These are phyloP conservation scores for Prinia subflava DNA, from an alignment of 2,113 vertebrate genomes.

Conservation along the genomic window DNA sequence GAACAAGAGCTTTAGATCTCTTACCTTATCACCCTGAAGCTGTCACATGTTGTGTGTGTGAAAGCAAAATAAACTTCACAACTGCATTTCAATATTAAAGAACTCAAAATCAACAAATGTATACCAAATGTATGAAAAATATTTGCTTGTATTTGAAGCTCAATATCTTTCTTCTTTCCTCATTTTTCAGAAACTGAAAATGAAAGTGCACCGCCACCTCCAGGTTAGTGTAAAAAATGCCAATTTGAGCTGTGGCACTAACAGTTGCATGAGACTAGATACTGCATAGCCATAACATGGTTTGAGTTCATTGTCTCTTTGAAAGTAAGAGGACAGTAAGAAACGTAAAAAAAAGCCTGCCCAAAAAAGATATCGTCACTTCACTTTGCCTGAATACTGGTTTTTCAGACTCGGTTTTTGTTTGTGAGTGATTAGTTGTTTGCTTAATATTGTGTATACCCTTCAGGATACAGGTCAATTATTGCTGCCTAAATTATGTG, in stretches of 20 bases:
- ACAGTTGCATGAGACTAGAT: neutral
- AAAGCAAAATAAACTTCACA: neutral
- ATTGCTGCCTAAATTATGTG: neutral
- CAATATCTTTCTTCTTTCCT: conserved; percentile 1
- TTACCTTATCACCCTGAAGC: neutral
- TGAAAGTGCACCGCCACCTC: conserved; percentile 40
- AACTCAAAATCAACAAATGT: neutral
- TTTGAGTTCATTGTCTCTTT: neutral
- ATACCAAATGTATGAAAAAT: neutral
- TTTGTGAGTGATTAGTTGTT: neutral
- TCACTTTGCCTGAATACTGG: neutral
- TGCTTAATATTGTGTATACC: neutral
- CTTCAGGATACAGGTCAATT: neutral
- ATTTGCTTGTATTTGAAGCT: neutral
- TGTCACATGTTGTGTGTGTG: accelerated
- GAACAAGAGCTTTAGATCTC: neutral
- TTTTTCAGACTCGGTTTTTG: neutral
- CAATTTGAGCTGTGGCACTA: neutral
- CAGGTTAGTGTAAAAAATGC: conserved; percentile 67
- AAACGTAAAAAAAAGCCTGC: neutral
- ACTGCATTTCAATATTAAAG: neutral
- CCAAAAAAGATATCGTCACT: neutral
- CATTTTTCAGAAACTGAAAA: conserved; percentile 73
- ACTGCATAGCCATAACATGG: neutral
- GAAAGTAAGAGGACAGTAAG: neutral